Evolutionary conservation across 2,888 invertebrate species (phyloP), one percentile per base, ranked within the genome.

Genomic region (Antitype chi): DNA sequence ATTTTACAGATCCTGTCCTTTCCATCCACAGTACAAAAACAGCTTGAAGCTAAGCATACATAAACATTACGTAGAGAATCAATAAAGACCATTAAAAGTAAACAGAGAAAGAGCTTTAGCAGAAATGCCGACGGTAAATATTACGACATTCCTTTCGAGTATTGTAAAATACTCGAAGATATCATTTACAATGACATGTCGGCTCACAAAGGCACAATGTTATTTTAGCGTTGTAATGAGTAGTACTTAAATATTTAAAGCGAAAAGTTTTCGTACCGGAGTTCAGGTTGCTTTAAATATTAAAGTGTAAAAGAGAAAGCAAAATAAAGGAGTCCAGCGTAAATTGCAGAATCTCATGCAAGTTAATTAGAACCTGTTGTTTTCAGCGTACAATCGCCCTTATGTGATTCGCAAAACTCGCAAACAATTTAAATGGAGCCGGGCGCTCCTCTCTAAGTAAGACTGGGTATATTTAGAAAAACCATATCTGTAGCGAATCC

Each of bases 341-440:
- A 69, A 85, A 82, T 81, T 81, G 60, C 76, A 76, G 82, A 82
- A 84, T 71, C 70, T 85, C 80, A 81, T 85, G 69, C 81, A 85
- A 82, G 81, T 82, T 82, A 82, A 82, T 84, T 80, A 82, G 59
- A 68, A 84, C 66, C 67, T 68, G 85, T 74, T 84, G 67, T 82
- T 80, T 82, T 57, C 80, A 67, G 32, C 47, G 66, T 57, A 67
- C 60, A 78, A 66, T 57, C 79, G 52, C 47, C 47, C 71, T 78
- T 71, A 83, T 67, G 70, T 71, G 52, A 67, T 67, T 67, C 71
- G 67, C 78, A 67, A 84, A 84, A 66, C 78, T 77, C 20, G 53
- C 63, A 70, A 70, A 80, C 67, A 74, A 74, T 81, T 81, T 80
- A 74, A 67, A 67, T 74, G 25, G 17, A 69, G 49, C 47, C 49